phyloP scores from a whole-genome alignment of 2,113 vertebrate genomes.

The Notothenia coriiceps region DNA sequence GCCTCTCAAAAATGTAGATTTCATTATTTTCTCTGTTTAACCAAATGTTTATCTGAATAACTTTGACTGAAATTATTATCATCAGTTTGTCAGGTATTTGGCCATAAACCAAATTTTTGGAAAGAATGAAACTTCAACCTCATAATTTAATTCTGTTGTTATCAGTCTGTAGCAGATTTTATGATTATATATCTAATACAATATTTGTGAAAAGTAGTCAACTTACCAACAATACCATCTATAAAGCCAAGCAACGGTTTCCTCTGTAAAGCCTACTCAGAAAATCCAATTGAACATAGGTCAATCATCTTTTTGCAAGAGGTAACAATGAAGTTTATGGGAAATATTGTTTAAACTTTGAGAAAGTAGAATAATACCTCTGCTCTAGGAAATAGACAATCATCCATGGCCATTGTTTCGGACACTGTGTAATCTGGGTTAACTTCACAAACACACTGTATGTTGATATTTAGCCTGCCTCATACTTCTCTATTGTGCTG shows the following conservation, averaged over 20 bases:
- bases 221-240: neutral
- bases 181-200: neutral
- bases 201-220: neutral
- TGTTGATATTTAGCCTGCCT: conserved; percentile 4
- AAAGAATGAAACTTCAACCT: neutral
- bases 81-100: neutral
- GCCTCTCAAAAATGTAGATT: too few relatives aligned
- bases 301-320: neutral
- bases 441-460: neutral
- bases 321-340: neutral
- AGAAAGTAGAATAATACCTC: neutral
- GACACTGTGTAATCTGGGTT: neutral
- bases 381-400: neutral
- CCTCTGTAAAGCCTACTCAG: neutral
- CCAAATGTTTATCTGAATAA: too few relatives aligned
- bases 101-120: neutral
- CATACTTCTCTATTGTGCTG: conserved; percentile 6
- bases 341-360: conserved; percentile 26
- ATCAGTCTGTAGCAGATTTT: neutral
- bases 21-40: too few relatives aligned
- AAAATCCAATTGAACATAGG: too few relatives aligned
- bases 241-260: neutral
- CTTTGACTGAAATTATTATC: too few relatives aligned
- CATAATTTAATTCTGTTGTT: neutral
- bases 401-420: neutral